Percentiles rank a stretch among this genome's conserved stretches.
phyloP scores from a whole-genome alignment of 2,888 invertebrate species.

The Aporophyla nigra region DNA sequence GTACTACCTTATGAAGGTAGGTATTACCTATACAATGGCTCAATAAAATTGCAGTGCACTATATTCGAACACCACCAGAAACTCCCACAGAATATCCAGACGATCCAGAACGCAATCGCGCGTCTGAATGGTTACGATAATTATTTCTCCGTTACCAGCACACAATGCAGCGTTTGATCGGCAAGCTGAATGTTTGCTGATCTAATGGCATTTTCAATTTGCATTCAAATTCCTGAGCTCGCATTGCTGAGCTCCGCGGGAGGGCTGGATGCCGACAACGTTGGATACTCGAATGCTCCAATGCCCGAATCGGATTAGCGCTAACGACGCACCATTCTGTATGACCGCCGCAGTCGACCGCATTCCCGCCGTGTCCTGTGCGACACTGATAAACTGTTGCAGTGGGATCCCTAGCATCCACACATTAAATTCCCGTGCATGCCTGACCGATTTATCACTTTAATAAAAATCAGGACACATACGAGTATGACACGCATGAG shows the following conservation, averaged over 20 bases:
- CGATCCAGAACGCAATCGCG: constrained; percentile 54
- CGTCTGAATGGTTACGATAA: constrained; percentile 66
- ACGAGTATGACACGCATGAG: constrained; percentile 25
- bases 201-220: constrained; percentile 90
- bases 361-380: constrained; percentile 73
- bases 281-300: constrained; percentile 79
- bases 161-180: constrained; percentile 81
- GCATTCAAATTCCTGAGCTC: constrained; percentile 86
- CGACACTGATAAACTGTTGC: constrained; percentile 78
- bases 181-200: constrained; percentile 85
- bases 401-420: constrained; percentile 54
- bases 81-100: constrained; percentile 5
- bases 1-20: background rate
- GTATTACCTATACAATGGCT: background rate
- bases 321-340: constrained; percentile 89
- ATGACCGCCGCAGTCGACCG: constrained; percentile 73
- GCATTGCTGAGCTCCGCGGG: constrained; percentile 77
- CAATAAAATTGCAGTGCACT: background rate
- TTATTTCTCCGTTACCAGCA: constrained; percentile 75
- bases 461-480: constrained; percentile 53
- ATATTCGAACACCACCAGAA: background rate
- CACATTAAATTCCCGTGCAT: constrained; percentile 58
- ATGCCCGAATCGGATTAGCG: constrained; percentile 87
- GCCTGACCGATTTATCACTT: constrained; percentile 57
- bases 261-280: constrained; percentile 77